Evolutionary conservation across 2,888 invertebrate genomes (phyloP).

Genomic region (Microplitis manilae): DNA sequence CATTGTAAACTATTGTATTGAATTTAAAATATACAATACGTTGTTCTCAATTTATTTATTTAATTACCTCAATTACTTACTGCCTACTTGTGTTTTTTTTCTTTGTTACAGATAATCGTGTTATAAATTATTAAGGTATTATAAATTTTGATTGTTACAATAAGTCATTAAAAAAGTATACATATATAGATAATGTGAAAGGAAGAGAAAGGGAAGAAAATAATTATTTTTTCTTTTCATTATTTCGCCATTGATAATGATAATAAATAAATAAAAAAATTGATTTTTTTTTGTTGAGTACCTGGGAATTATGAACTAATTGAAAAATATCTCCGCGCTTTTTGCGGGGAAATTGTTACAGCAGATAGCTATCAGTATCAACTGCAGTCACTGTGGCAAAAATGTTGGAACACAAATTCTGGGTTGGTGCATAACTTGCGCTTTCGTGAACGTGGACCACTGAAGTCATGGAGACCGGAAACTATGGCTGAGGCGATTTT

Average conservation of each 20-base stretch:
- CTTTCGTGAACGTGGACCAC: conserved; percentile 91
- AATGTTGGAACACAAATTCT: conserved; percentile 95
- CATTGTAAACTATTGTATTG: conserved; percentile 17
- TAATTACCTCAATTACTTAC: neutral
- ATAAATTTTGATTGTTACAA: conserved; percentile 38
- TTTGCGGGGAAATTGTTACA: conserved; percentile 72
- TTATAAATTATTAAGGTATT: conserved; percentile 34
- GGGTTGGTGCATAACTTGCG: conserved; percentile 91
- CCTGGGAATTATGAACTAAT: conserved; percentile 48
- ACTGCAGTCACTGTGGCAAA: conserved; percentile 96
- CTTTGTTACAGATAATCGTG: conserved; percentile 41
- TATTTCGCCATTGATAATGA: too few relatives aligned
- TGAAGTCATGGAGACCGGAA: conserved; percentile 94
- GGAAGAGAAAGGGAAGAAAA: conserved; percentile 13
- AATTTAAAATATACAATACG: conserved; percentile 8
- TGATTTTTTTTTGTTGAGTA: neutral
- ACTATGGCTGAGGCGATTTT: conserved; percentile 97
- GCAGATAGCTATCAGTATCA: conserved; percentile 97
- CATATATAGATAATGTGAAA: conserved; percentile 10
- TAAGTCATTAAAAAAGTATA: too few relatives aligned
- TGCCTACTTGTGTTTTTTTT: conserved; percentile 26
- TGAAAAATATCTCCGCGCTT: conserved; percentile 53
- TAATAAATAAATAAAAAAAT: neutral
- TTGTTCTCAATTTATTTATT: conserved; percentile 22
- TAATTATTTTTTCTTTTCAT: neutral